Evolutionary conservation across 2,113 vertebrate genomes (phyloP).

Genomic region (Notechis scutatus): DNA sequence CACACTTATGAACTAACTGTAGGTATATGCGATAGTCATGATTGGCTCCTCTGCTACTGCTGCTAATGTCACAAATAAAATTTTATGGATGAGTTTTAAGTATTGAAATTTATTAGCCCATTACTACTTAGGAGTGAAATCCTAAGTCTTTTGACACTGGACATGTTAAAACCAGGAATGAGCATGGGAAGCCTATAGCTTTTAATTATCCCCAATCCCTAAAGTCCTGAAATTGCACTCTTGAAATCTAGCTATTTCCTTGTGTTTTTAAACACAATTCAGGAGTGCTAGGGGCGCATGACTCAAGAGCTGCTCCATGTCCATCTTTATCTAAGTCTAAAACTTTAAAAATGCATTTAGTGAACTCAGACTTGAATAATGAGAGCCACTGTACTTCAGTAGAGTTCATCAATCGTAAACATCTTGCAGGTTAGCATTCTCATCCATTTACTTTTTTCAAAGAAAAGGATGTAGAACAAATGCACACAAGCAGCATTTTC

Average conservation of each 20-base stretch:
- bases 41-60: neutral
- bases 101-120: neutral
- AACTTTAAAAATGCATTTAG: neutral
- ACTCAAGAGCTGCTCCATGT: neutral
- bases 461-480: neutral
- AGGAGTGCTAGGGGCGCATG: neutral
- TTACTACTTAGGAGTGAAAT: too few relatives aligned
- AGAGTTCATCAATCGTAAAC: neutral
- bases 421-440: neutral
- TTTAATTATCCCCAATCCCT: neutral
- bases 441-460: neutral
- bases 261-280: neutral
- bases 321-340: neutral
- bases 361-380: neutral
- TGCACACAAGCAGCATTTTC: neutral
- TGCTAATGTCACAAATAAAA: neutral
- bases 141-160: neutral
- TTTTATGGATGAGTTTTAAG: neutral
- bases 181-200: neutral
- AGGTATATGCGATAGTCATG: neutral
- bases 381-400: neutral
- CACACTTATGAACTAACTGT: neutral
- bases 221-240: neutral
- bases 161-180: neutral
- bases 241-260: neutral